Conservation (phyloP, 2,888 invertebrate species). For the Lepidonotus clava region DNA sequence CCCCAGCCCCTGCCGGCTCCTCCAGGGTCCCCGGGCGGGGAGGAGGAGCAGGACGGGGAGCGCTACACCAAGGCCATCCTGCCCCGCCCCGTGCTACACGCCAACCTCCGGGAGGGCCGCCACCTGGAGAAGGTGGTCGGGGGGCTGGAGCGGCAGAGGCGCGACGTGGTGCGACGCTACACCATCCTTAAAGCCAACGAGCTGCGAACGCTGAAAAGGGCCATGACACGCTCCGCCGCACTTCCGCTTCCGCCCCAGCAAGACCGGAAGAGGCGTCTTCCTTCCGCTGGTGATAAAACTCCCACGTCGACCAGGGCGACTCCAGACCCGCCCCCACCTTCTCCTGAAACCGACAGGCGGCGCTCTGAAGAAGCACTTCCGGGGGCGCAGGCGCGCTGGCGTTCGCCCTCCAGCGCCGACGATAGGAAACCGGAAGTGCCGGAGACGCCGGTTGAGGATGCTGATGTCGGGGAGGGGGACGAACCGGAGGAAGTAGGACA, state of each 20-base stretch:
- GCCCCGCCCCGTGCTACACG: not conserved
- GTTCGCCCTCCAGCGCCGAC: not conserved
- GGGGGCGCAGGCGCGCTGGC: not conserved
- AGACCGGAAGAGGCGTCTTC: not conserved
- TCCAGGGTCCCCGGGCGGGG: not conserved
- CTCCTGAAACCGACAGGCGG: not conserved
- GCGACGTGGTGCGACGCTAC: not conserved
- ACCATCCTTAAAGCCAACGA: not conserved
- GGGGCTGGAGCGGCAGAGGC: not conserved
- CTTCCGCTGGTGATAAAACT: not conserved
- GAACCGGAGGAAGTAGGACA: not conserved
- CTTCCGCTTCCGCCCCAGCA: constrained; percentile 8
- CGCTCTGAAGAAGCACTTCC: not conserved
- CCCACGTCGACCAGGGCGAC: too few relatives aligned
- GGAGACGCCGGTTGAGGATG: not conserved
- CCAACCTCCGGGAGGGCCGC: not conserved
- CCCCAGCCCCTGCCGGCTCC: not conserved
- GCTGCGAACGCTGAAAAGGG: not conserved
- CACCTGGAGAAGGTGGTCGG: not conserved
- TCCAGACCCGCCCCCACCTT: not conserved
- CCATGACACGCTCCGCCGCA: constrained; percentile 18
- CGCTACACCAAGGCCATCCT: not conserved
- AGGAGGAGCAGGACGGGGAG: not conserved
- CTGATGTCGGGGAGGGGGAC: not conserved
- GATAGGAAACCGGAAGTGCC: not conserved